These are phyloP conservation scores for Pterocles burchelli DNA, from an alignment of 2,113 vertebrate genomes.

Conservation along the genomic window DNA sequence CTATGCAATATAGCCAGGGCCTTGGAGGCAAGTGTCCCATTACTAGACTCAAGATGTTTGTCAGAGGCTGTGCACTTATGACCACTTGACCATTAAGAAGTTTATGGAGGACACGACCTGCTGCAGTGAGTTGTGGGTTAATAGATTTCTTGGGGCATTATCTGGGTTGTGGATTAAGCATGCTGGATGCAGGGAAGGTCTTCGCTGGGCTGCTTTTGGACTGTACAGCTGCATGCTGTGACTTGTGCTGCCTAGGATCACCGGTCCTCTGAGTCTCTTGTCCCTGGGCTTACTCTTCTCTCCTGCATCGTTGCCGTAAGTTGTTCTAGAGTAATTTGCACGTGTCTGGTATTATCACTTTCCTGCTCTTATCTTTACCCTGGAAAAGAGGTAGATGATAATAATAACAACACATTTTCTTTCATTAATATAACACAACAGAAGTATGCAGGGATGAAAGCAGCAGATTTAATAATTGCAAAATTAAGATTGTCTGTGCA, in stretches of 20 bases:
- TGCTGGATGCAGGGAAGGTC: neutral
- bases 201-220: neutral
- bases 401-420: neutral
- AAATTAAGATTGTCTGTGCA: neutral
- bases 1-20: neutral
- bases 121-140: neutral
- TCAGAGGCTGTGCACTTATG: neutral
- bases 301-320: fast-evolving
- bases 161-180: neutral
- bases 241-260: neutral
- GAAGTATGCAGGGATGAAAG: neutral
- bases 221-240: neutral
- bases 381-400: neutral
- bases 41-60: neutral
- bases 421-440: neutral
- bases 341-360: neutral
- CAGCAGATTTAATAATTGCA: neutral
- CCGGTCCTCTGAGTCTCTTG: neutral
- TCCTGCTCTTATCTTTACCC: neutral
- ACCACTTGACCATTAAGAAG: neutral
- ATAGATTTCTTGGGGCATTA: neutral
- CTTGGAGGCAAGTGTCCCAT: neutral
- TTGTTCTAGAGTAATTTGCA: neutral
- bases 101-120: neutral
- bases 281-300: fast-evolving